Conservation (phyloP, 2,888 invertebrate species). For the Zootermopsis nevadensis region DNA sequence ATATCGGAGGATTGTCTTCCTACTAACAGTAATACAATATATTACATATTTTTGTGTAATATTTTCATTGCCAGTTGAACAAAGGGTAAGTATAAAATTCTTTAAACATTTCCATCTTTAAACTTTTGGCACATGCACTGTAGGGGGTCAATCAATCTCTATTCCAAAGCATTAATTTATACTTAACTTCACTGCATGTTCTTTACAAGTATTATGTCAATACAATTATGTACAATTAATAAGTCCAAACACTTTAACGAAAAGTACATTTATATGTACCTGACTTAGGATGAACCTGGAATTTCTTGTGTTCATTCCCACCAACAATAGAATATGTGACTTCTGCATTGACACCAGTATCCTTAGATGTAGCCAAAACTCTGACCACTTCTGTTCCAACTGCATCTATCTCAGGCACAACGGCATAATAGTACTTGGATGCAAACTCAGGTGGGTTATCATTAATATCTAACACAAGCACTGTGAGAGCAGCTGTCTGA, state of each 20-base stretch:
- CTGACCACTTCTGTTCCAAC: slow-evolving; percentile 84
- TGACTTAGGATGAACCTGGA: slow-evolving; percentile 77
- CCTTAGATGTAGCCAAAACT: slow-evolving; percentile 91
- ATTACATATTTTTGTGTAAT: too few species aligned
- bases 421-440: slow-evolving; percentile 80
- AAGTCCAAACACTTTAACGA: not conserved
- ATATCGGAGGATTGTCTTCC: too few species aligned
- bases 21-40: too few species aligned
- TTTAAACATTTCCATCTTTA: too few species aligned
- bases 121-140: too few species aligned
- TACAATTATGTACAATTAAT: too few species aligned
- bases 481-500: slow-evolving; percentile 75
- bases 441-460: slow-evolving; percentile 97
- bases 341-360: slow-evolving; percentile 93
- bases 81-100: too few species aligned
- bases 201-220: too few species aligned
- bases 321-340: slow-evolving; percentile 88
- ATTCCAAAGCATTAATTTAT: too few species aligned
- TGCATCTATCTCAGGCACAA: slow-evolving; percentile 81
- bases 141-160: too few species aligned
- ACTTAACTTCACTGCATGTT: too few species aligned
- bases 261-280: slow-evolving; percentile 57
- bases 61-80: too few species aligned
- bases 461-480: slow-evolving; percentile 91
- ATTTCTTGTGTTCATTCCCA: slow-evolving; percentile 90